These are phyloP conservation scores for Steromphala cineraria DNA, from an alignment of 2,888 invertebrate species.

Conservation along the genomic window DNA sequence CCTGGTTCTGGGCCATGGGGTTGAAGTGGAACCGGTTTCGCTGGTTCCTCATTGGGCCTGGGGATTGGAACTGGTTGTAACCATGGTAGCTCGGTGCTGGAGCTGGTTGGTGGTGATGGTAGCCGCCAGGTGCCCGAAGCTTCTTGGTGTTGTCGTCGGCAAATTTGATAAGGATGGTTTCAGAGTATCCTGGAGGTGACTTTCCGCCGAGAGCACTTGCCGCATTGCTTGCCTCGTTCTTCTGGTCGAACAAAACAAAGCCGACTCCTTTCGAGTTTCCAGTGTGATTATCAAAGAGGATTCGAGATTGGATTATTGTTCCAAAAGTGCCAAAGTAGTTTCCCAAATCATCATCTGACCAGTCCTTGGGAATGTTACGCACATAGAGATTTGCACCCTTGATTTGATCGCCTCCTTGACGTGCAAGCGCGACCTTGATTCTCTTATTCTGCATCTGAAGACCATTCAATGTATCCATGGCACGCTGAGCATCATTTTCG, in stretches of 20 bases:
- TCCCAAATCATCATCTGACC: constrained; percentile 85
- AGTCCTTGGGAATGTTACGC: constrained; percentile 85
- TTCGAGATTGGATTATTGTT: constrained; percentile 92
- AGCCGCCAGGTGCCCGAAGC: constrained; percentile 43
- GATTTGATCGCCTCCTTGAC: constrained; percentile 92
- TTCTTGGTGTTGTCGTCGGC: constrained; percentile 85
- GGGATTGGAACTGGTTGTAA: constrained; percentile 15
- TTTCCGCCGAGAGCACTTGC: constrained; percentile 88
- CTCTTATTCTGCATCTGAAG: constrained; percentile 92
- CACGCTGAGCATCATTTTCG: constrained; percentile 89
- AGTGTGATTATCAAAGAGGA: constrained; percentile 90
- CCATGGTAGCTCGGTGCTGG: background rate
- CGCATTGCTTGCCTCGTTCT: constrained; percentile 92
- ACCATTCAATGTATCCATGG: constrained; percentile 91
- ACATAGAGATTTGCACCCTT: constrained; percentile 96
- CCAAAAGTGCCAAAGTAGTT: constrained; percentile 92
- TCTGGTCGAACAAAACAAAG: constrained; percentile 87
- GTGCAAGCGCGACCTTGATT: constrained; percentile 94
- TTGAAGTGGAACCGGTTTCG: constrained; percentile 47
- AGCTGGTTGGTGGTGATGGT: constrained; percentile 27
- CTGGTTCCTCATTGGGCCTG: constrained; percentile 50
- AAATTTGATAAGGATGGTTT: constrained; percentile 88
- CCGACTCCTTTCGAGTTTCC: constrained; percentile 93
- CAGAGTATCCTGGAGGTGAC: constrained; percentile 88
- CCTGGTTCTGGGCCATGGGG: constrained; percentile 42